Evolutionary conservation across 2,113 vertebrate species (phyloP).

Genomic region (Oncorhynchus gorbuscha): DNA sequence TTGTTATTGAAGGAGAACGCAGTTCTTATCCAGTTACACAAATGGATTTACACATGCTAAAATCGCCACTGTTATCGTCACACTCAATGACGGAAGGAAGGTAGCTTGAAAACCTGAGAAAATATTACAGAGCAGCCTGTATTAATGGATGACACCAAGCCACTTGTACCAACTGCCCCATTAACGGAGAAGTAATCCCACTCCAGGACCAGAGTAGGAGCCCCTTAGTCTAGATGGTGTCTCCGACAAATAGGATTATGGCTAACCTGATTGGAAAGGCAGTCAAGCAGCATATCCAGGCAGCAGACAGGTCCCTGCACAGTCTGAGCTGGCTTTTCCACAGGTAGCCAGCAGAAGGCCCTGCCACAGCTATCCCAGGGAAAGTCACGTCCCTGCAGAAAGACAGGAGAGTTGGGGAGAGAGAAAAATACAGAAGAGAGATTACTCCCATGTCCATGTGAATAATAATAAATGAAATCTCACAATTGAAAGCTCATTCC

Average conservation of each 20-base stretch:
- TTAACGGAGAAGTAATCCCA: background rate
- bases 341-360: slow-evolving; percentile 87
- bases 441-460: background rate
- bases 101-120: too few species aligned
- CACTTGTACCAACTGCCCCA: too few species aligned
- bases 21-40: too few species aligned
- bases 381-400: slow-evolving; percentile 85
- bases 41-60: too few species aligned
- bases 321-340: slow-evolving; percentile 50
- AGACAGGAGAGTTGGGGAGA: background rate
- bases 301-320: slow-evolving; percentile 85
- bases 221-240: background rate
- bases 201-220: background rate
- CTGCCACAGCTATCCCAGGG: slow-evolving; percentile 90
- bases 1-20: too few species aligned
- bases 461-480: background rate
- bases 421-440: background rate
- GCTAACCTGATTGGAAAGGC: slow-evolving; percentile 79
- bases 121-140: too few species aligned
- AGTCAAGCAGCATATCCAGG: slow-evolving; percentile 82
- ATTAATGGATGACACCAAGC: too few species aligned
- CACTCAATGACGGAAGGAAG: too few species aligned
- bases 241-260: background rate
- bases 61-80: too few species aligned
- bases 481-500: background rate